A percentile compares a stretch with the other conserved stretches of the same genome.
Evolutionary conservation across 1,140 invertebrate species (phyloP).

Genomic region (Macrobrachium rosenbergii): DNA sequence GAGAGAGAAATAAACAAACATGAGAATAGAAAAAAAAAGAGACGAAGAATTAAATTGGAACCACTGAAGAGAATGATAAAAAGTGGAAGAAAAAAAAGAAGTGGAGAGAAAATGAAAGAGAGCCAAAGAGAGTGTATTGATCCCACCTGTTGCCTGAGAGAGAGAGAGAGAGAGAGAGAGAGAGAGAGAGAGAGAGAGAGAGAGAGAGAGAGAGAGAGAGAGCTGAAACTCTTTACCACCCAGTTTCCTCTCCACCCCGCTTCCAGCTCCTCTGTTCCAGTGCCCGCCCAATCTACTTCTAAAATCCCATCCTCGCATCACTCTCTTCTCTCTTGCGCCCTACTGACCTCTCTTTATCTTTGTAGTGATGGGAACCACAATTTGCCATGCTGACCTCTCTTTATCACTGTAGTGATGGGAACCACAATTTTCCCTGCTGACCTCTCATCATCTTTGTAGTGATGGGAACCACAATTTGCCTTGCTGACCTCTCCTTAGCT

Average conservation of each 20-base stretch:
- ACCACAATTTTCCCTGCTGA: too few relatives aligned
- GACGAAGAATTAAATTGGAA: conserved; percentile 8
- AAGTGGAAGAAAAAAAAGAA: background rate
- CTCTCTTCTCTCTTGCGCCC: background rate
- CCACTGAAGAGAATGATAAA: conserved; percentile 15
- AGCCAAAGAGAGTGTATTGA: background rate
- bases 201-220: conserved; percentile 14
- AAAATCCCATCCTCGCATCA: background rate
- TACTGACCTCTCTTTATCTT: background rate
- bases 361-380: background rate
- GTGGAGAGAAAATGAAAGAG: conserved; percentile 21
- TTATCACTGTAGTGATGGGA: too few relatives aligned
- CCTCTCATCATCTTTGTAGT: too few relatives aligned
- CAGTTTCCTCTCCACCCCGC: conserved; percentile 5
- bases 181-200: conserved; percentile 14
- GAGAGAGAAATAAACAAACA: conserved; percentile 21
- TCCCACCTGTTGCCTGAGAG: background rate
- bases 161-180: conserved; percentile 22
- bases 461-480: too few relatives aligned
- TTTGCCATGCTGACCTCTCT: too few relatives aligned
- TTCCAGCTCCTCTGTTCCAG: conserved; percentile 2
- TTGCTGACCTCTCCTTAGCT: too few relatives aligned
- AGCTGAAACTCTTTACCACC: conserved; percentile 9
- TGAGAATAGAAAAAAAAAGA: conserved; percentile 11
- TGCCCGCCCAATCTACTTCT: conserved; percentile 2